Base-by-base conservation (phyloP, 2,888 invertebrate genomes). In the Rotaria sp. region DNA sequence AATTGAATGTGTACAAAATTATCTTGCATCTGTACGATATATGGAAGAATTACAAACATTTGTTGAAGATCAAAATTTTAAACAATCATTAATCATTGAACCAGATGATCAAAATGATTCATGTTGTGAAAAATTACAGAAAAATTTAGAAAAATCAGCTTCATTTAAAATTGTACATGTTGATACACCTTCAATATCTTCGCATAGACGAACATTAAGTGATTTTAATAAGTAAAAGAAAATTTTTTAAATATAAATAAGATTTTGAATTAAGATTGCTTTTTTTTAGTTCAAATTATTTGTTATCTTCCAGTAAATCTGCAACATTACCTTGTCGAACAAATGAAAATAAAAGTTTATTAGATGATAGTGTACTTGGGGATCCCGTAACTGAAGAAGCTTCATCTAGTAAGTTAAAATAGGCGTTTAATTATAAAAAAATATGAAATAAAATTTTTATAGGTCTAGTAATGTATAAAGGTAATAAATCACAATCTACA, bases 31-130 rank as follows among this genome's bases (percentile, higher is more conserved):
- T 85, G 95, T 96, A 85, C 93, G 96, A 38, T 97, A 96, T 90
- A 96, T 97, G 88, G 97, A 97, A 91, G 96, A 97, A 91, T 92
- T 97, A 88, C 96, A 96, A 91, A 96, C 96, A 90, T 96, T 97
- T 92, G 94, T 96, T 38, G 96, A 96, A 91, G 96, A 96, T 90
- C 96, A 96, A 91, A 96, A 96, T 91, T 97, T 95, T 92, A 96
- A 96, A 80, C 80, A 80, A 45, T 80, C 80, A 45, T 41, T 80
- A 26, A 80, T 3, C 26, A 41, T 80, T 38, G 80, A 80, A 80
- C 15, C 80, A 1, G 80, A 80, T n/a, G 80, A 80, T 80, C 80
- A 80, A 21, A 35, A 1, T 21, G 67, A 67, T 35, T 67, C 67
- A 35, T 67, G 67, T 30, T 38, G n/a, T 45, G 80, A 80, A 11